Evolutionary conservation across 2,797 vertebrate species (phyloP).

Genomic region (Oreortyx pictus): DNA sequence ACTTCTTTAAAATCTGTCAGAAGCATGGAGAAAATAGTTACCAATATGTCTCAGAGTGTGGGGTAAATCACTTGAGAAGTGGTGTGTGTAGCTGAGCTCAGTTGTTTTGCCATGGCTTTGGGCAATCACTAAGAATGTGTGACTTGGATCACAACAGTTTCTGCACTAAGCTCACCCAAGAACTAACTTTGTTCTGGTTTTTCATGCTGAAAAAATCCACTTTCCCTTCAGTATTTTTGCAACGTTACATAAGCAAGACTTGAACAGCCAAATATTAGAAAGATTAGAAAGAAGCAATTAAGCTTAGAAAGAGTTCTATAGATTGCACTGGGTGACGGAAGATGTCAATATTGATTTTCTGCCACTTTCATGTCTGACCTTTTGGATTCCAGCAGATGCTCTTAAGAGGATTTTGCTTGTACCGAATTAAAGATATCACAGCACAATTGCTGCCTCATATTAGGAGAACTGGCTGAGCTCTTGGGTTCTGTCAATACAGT

Average conservation of each 20-base stretch:
- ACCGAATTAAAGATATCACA: conserved; percentile 65
- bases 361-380: conserved; percentile 40
- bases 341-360: conserved; percentile 65
- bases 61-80: background rate
- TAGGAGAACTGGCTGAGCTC: conserved; percentile 3
- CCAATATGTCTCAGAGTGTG: background rate
- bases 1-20: background rate
- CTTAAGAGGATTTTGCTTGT: conserved; percentile 56
- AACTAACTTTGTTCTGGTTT: background rate
- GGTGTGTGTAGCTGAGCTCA: background rate
- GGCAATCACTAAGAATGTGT: background rate
- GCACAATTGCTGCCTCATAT: conserved; percentile 56
- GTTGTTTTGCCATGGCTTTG: rapidly evolving
- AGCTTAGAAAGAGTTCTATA: conserved; percentile 30
- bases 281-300: conserved; percentile 65
- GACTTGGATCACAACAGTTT: background rate
- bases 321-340: conserved; percentile 35
- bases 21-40: background rate
- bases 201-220: background rate
- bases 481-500: background rate
- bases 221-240: background rate
- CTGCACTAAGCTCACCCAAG: background rate
- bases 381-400: conserved; percentile 46
- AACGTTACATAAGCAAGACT: background rate
- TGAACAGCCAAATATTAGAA: background rate